Evolutionary conservation across 2,797 vertebrate species (phyloP).

Genomic region (Capromys pilorides): DNA sequence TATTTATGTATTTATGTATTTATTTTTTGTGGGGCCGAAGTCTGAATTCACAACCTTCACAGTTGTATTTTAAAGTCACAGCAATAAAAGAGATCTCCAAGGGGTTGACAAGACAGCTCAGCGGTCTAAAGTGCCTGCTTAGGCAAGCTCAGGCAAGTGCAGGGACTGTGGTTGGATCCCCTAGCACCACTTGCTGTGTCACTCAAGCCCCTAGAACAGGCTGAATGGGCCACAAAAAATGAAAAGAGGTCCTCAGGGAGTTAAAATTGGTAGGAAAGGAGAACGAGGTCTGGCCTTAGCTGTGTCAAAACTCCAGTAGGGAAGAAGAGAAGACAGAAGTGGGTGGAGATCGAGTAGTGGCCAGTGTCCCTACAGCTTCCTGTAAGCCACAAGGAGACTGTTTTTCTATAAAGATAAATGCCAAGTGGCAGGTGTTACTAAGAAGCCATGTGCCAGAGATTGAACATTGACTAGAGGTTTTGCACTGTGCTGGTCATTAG

Average conservation of each 20-base stretch:
- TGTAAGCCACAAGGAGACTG: neutral
- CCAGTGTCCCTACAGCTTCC: neutral
- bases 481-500: neutral
- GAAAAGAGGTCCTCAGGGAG: neutral
- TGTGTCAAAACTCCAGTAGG: neutral
- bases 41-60: too few species aligned
- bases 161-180: too few species aligned
- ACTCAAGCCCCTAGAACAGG: too few species aligned
- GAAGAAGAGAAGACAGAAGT: neutral
- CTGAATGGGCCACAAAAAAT: too few species aligned
- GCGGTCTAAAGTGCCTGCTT: too few species aligned
- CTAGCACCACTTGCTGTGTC: too few species aligned
- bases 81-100: neutral
- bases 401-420: neutral
- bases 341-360: neutral
- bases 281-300: neutral
- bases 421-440: neutral
- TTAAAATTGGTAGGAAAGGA: neutral
- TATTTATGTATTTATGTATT: too few species aligned
- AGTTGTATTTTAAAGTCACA: conserved; percentile 12
- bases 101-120: too few species aligned
- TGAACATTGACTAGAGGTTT: neutral
- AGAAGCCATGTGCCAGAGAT: neutral
- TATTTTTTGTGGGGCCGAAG: too few species aligned
- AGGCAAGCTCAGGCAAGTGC: too few species aligned